These are phyloP conservation scores for Ormia ochracea DNA, from an alignment of 2,888 invertebrate genomes.

Conservation along the genomic window DNA sequence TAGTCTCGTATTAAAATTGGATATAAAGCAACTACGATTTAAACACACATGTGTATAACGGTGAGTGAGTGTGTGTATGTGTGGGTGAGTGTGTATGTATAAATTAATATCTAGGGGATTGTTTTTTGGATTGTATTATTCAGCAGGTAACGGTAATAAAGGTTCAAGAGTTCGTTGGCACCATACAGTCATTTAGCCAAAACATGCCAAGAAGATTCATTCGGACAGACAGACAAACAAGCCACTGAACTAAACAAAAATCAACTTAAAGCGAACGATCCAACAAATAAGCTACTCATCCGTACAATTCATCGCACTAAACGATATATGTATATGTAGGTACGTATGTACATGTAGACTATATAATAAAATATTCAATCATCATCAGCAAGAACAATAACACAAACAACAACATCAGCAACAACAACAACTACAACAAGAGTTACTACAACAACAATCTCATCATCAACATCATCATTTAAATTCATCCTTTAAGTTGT, in stretches of 20 bases:
- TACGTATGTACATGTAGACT: no score
- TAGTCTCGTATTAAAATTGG: conserved; percentile 1
- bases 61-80: background rate
- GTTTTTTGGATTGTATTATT: conserved; percentile 17
- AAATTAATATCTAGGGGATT: conserved; percentile 47
- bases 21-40: background rate
- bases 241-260: conserved; percentile 55
- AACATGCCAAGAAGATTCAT: conserved; percentile 43
- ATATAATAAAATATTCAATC: conserved; percentile 26
- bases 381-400: background rate
- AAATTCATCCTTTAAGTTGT: conserved; percentile 59
- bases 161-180: conserved; percentile 60
- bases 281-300: conserved; percentile 45
- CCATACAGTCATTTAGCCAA: conserved; percentile 54
- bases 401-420: background rate
- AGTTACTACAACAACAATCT: background rate
- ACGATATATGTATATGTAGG: conserved; percentile 51
- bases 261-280: conserved; percentile 8
- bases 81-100: background rate
- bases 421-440: no score
- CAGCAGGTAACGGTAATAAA: conserved; percentile 61
- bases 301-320: conserved; percentile 39
- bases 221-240: conserved; percentile 14
- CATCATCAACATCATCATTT: conserved; percentile 22
- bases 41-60: background rate